Conservation (phyloP, 2,797 vertebrate species). For the Galagoides demidoff region DNA sequence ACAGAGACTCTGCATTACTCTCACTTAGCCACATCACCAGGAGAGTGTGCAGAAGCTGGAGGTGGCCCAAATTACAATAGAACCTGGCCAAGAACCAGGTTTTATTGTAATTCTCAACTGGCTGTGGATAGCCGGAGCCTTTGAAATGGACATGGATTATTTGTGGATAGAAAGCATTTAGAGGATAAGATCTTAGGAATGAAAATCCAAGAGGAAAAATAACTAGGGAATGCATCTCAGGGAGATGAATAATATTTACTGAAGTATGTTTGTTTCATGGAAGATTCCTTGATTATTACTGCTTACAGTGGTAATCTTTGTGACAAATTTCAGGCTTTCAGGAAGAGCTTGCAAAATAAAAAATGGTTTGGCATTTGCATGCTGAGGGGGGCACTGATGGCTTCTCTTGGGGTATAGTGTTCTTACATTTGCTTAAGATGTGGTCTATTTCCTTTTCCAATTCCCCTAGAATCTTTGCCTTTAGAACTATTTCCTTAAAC, state of each 20-base stretch:
- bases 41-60: neutral
- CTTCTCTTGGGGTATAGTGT: neutral
- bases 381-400: neutral
- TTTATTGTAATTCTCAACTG: neutral
- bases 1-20: neutral
- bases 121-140: neutral
- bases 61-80: neutral
- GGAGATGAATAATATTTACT: neutral
- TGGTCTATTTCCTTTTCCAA: neutral
- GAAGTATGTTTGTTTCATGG: neutral
- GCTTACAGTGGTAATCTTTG: neutral
- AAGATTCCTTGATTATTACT: neutral
- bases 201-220: conserved; percentile 36
- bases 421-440: neutral
- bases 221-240: neutral
- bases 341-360: neutral
- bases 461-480: neutral
- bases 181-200: conserved; percentile 19
- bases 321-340: neutral
- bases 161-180: conserved; percentile 33
- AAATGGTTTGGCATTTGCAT: neutral
- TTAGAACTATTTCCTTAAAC: neutral
- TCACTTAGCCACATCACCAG: neutral
- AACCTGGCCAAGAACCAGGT: neutral
- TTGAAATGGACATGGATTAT: conserved; percentile 31